Evolutionary conservation across 2,797 vertebrate species (phyloP), one percentile per base, ranked within the genome.

Genomic region (Channallabes apus): DNA sequence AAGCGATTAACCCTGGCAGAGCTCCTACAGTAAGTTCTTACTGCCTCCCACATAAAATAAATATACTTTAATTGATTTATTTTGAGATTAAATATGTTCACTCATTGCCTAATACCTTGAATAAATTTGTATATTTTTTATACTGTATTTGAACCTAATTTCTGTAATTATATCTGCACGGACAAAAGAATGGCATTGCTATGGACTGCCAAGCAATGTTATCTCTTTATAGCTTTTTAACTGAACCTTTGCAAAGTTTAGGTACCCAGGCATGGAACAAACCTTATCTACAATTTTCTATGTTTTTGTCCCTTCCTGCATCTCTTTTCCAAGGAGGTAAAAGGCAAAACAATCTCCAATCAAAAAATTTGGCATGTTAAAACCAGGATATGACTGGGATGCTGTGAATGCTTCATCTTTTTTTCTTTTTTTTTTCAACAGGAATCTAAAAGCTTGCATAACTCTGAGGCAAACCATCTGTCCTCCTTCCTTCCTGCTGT

Each of bases 401-500:
- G 58, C 77, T 62, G 22, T 41, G 76, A 61, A 61, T 15, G 11
- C 29, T 35, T 68, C 32, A 32, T 65, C n/a, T 62, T 11, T 62
- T 24, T 75, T 35, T 68, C 32, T 17, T 65, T 12, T 62, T 11
- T 62, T 24, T 75, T 76, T 3, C 20, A 78, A 14, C 59, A 80
- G 24, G 15, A 80, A 41, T 64, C 35, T 64, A 29, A 79, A 79
- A 62, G 35, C 59, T 46, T n/a, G 1, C 59, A 27, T 64, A 64
- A 64, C 59, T 64, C 78, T 4, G 35, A 80, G 61, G 59, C 64
- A 46, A 32, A 38, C 78, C 78, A 80, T 80, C 59, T 80, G 78
- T 80, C 38, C 59, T 80, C 59, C 15, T 46, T 80, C 78, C 35
- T 41, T 64, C 78, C 59, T 2, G 59, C 78, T 80, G 59, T 80